Conservation (phyloP, 2,888 invertebrate genomes). For the Hedya salicella region DNA sequence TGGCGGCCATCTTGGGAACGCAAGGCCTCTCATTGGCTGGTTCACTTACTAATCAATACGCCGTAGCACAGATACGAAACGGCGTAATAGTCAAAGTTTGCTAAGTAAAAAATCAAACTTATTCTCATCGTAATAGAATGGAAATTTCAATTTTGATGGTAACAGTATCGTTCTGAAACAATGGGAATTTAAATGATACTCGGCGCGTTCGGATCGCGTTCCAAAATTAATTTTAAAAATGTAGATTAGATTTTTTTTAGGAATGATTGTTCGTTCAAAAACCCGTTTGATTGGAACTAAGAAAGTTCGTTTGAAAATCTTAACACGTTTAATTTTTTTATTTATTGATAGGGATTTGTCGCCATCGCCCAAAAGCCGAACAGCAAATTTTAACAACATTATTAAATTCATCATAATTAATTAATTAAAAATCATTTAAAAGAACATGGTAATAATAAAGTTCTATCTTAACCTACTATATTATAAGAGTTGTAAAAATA, state of each 20-base stretch:
- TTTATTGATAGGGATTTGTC: no score
- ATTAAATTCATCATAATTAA: no score
- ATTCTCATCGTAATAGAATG: constrained; percentile 30
- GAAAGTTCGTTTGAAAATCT: constrained; percentile 5
- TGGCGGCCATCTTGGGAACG: constrained; percentile 71
- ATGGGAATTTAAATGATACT: constrained; percentile 32
- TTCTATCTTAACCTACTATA: no score
- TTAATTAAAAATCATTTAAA: no score
- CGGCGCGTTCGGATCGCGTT: constrained; percentile 19
- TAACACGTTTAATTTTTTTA: neutral
- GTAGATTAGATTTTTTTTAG: constrained; percentile 5
- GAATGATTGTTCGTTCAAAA: neutral
- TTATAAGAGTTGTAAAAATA: no score
- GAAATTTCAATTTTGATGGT: constrained; percentile 36
- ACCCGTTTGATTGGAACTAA: constrained; percentile 14
- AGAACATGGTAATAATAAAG: no score
- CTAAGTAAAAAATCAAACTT: constrained; percentile 14
- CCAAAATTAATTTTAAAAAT: constrained; percentile 37
- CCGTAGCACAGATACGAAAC: constrained; percentile 47
- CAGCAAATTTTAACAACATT: no score
- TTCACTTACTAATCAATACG: constrained; percentile 75
- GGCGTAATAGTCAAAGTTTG: constrained; percentile 44
- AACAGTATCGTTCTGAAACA: constrained; percentile 40
- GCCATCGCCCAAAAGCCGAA: no score
- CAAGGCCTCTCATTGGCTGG: constrained; percentile 69